phyloP scores from a whole-genome alignment of 2,797 vertebrate genomes.

The Anisognathus igniventris region DNA sequence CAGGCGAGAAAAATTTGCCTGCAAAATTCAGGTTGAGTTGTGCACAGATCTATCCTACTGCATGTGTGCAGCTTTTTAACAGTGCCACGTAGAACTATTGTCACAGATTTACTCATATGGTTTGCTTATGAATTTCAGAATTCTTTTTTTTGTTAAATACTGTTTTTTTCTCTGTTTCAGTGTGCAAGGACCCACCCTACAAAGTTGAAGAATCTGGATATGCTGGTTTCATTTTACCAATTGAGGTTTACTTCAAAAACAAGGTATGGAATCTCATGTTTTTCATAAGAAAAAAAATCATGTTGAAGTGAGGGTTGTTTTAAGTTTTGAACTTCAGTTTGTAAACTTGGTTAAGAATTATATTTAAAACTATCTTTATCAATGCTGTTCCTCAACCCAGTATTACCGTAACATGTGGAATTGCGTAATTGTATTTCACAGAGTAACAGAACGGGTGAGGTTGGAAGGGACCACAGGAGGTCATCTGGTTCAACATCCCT shows the following conservation, averaged over 20 bases:
- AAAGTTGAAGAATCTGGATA: conserved; percentile 99
- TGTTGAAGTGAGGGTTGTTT: accelerated
- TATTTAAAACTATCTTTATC: background rate
- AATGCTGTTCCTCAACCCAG: background rate
- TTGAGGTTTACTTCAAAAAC: conserved; percentile 99
- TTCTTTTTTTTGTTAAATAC: background rate
- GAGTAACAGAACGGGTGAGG: background rate
- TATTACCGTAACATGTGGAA: background rate
- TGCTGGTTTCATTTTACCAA: conserved; percentile 97
- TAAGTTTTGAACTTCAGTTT: background rate
- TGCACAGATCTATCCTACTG: accelerated
- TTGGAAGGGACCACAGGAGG: background rate
- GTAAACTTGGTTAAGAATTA: background rate
- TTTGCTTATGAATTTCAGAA: background rate
- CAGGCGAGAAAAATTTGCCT: background rate
- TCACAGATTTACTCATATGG: background rate
- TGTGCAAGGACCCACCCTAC: conserved; percentile 97
- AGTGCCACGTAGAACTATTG: background rate
- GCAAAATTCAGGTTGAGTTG: background rate
- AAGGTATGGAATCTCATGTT: conserved; percentile 80
- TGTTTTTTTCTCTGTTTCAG: conserved; percentile 72
- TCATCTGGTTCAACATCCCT: background rate
- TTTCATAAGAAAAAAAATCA: background rate
- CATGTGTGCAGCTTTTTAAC: background rate
- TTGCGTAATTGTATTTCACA: accelerated